Conservation (phyloP, 2,888 invertebrate genomes). For the Bellardia bayeri region DNA sequence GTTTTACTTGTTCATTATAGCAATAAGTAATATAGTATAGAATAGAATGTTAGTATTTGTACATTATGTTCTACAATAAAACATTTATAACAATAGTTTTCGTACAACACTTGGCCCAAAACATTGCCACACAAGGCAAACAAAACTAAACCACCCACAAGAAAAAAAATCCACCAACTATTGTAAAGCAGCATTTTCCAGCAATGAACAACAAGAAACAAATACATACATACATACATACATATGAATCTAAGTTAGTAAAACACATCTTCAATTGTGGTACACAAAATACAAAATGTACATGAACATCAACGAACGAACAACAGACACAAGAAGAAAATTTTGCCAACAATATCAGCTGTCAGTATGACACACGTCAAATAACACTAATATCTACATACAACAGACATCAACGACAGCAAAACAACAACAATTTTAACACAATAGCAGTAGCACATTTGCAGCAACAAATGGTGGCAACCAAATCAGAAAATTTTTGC, state of each 20-base stretch:
- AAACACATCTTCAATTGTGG: constrained; percentile 18
- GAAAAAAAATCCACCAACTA: background rate
- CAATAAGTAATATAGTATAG: background rate
- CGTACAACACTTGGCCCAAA: background rate
- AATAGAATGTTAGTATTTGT: background rate
- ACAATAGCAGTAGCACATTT: background rate
- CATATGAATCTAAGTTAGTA: constrained; percentile 5
- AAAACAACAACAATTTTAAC: background rate
- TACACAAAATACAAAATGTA: background rate
- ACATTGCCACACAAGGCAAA: background rate
- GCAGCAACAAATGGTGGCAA: background rate
- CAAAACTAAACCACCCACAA: background rate
- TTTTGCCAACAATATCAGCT: constrained; percentile 51
- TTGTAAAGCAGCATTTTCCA: background rate
- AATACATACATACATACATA: background rate
- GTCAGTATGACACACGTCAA: constrained; percentile 53
- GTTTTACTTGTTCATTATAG: constrained; percentile 2
- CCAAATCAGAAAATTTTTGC: constrained; percentile 1
- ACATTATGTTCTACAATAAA: constrained; percentile 13
- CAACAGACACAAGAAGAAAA: constrained; percentile 32
- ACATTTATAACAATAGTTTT: constrained; percentile 26
- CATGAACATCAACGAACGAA: background rate
- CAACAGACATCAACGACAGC: constrained; percentile 3
- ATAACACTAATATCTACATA: constrained; percentile 22
- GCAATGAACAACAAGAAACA: background rate